Evolutionary conservation across 2,113 vertebrate species (phyloP).

Genomic region (Pheucticus melanocephalus): DNA sequence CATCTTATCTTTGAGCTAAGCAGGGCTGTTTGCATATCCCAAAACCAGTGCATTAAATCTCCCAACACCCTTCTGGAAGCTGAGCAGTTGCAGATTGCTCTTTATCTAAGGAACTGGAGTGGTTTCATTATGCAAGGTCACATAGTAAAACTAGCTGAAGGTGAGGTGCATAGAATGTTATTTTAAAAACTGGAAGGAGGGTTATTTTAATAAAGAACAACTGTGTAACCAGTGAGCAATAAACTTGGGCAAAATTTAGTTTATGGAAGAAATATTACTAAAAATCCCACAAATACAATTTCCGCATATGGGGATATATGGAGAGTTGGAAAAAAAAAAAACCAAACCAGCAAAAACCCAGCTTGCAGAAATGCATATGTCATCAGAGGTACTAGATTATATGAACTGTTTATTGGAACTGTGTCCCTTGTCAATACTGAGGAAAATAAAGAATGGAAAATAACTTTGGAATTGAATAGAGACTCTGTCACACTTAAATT

Average conservation of each 20-base stretch:
- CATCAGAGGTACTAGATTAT: conserved; percentile 18
- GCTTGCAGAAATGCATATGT: not conserved
- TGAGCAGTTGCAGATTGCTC: not conserved
- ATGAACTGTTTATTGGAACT: conserved; percentile 48
- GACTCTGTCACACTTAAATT: conserved; percentile 40
- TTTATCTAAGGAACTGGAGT: not conserved
- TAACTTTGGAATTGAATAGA: conserved; percentile 37
- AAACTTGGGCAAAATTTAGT: not conserved
- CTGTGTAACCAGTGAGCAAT: conserved; percentile 12
- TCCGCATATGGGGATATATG: not conserved
- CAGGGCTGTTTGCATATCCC: conserved; percentile 1
- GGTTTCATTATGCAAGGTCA: not conserved
- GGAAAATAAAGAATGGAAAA: conserved; percentile 58
- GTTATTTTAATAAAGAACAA: conserved; percentile 35
- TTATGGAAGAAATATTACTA: conserved; percentile 10
- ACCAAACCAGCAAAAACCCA: not conserved
- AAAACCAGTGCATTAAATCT: not conserved
- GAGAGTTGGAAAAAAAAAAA: not conserved
- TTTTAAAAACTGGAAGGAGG: not conserved
- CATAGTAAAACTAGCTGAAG: not conserved
- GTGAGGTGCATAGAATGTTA: not conserved
- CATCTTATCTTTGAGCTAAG: conserved; percentile 24
- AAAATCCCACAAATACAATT: conserved; percentile 15
- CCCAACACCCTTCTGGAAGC: conserved; percentile 5
- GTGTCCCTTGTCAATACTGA: conserved; percentile 50